Evolutionary conservation across 1,140 invertebrate genomes (phyloP).

Genomic region (Diabrotica virgifera): DNA sequence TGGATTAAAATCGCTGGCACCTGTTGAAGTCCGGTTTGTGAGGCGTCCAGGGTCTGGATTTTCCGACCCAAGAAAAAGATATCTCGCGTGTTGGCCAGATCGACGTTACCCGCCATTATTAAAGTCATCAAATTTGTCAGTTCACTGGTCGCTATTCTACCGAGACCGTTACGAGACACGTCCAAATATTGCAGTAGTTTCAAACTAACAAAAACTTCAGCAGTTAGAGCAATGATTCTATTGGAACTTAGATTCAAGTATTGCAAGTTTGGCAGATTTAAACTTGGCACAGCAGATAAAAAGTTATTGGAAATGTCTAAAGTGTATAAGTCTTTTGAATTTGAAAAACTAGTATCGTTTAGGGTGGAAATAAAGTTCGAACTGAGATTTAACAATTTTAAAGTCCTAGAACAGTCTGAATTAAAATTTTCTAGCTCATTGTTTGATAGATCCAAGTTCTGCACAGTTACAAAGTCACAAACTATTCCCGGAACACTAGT

Average conservation of each 20-base stretch:
- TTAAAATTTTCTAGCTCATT: constrained; percentile 42
- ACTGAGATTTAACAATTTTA: constrained; percentile 53
- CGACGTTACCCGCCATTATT: constrained; percentile 69
- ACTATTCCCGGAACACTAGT: constrained; percentile 38
- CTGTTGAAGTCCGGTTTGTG: constrained; percentile 71
- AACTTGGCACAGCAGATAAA: constrained; percentile 58
- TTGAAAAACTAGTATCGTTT: constrained; percentile 52
- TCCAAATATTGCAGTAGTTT: constrained; percentile 72
- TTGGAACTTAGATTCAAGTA: constrained; percentile 72
- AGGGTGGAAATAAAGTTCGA: constrained; percentile 55
- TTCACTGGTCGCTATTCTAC: constrained; percentile 66
- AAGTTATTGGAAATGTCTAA: constrained; percentile 64
- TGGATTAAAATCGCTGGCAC: constrained; percentile 82
- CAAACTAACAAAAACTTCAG: constrained; percentile 62
- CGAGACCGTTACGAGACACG: constrained; percentile 73
- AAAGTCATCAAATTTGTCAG: constrained; percentile 74
- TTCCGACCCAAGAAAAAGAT: constrained; percentile 63
- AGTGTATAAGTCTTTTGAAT: constrained; percentile 48
- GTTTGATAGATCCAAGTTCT: constrained; percentile 58
- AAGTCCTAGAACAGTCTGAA: constrained; percentile 40
- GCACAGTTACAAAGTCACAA: constrained; percentile 40
- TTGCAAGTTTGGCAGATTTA: constrained; percentile 60
- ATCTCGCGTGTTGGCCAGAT: constrained; percentile 58
- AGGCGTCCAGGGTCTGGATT: constrained; percentile 78
- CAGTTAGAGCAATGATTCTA: constrained; percentile 56